phyloP scores from a whole-genome alignment of 2,113 vertebrate genomes.

The Pachypanchax playfairii region DNA sequence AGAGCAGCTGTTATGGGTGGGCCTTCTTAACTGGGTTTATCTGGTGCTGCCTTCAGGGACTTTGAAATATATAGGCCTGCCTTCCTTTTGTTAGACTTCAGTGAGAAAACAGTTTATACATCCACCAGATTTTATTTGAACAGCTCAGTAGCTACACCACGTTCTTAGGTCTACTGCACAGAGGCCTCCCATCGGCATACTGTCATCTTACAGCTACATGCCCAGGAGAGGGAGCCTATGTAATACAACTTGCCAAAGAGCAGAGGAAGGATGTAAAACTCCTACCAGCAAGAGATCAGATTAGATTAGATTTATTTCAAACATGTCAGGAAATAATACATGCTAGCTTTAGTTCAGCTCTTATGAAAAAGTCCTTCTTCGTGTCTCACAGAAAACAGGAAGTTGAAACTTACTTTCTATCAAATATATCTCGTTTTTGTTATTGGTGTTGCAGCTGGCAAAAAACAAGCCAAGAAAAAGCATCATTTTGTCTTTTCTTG shows the following conservation, averaged over 20 bases:
- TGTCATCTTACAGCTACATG: neutral
- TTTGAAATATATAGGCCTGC: neutral
- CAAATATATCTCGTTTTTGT: neutral
- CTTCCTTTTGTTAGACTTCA: neutral
- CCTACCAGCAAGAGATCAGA: neutral
- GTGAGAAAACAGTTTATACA: neutral
- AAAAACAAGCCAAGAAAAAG: neutral
- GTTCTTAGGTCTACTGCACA: neutral
- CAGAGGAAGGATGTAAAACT: conserved; percentile 1
- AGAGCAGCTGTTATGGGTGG: neutral
- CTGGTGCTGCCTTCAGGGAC: neutral
- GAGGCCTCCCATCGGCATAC: neutral
- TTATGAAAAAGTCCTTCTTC: neutral
- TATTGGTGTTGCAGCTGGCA: neutral
- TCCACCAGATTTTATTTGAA: neutral
- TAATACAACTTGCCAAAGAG: neutral
- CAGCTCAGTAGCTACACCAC: neutral
- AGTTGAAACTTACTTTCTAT: neutral
- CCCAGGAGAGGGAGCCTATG: neutral
- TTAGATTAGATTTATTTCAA: conserved; percentile 1
- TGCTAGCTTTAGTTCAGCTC: neutral
- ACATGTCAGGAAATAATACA: neutral
- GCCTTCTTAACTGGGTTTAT: neutral
- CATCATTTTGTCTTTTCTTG: neutral
- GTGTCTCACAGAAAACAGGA: neutral